phyloP scores from a whole-genome alignment of 2,797 vertebrate genomes.

The Mallotus villosus region DNA sequence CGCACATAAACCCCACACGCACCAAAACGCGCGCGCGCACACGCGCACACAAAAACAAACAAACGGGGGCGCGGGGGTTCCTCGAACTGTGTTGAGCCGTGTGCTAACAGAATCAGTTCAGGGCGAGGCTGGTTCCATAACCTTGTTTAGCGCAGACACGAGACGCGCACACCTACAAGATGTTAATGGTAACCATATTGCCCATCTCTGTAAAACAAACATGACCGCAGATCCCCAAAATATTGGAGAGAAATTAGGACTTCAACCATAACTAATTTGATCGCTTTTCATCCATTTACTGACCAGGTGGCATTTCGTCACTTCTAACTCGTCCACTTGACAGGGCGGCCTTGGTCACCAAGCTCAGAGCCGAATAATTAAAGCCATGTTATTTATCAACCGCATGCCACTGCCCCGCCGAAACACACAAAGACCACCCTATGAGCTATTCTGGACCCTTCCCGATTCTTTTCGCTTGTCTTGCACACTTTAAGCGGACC shows the following conservation, averaged over 20 bases:
- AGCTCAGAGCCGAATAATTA: constrained; percentile 56
- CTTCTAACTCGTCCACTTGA: constrained; percentile 23
- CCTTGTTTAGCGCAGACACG: constrained; percentile 71
- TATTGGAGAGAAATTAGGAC: not conserved
- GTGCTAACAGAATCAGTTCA: constrained; percentile 58
- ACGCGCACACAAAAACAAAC: constrained; percentile 32
- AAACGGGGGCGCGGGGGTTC: constrained; percentile 57
- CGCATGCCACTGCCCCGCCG: constrained; percentile 73
- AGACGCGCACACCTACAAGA: constrained; percentile 29
- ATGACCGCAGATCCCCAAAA: constrained; percentile 1
- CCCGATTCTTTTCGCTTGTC: constrained; percentile 45
- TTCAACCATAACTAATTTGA: not conserved
- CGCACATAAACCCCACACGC: not conserved
- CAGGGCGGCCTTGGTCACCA: constrained; percentile 45
- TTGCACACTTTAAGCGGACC: constrained; percentile 31
- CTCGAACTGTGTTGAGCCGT: constrained; percentile 66
- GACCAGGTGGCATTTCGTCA: constrained; percentile 27
- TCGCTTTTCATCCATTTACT: not conserved
- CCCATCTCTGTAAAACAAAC: constrained; percentile 20
- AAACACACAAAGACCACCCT: constrained; percentile 77
- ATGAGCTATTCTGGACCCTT: constrained; percentile 76
- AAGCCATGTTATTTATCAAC: constrained; percentile 68
- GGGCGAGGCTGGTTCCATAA: constrained; percentile 77
- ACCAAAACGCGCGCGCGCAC: not conserved
- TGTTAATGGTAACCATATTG: too few relatives aligned